Evolutionary conservation across 2,113 vertebrate genomes (phyloP).

Genomic region (Colistium nudipinnis): DNA sequence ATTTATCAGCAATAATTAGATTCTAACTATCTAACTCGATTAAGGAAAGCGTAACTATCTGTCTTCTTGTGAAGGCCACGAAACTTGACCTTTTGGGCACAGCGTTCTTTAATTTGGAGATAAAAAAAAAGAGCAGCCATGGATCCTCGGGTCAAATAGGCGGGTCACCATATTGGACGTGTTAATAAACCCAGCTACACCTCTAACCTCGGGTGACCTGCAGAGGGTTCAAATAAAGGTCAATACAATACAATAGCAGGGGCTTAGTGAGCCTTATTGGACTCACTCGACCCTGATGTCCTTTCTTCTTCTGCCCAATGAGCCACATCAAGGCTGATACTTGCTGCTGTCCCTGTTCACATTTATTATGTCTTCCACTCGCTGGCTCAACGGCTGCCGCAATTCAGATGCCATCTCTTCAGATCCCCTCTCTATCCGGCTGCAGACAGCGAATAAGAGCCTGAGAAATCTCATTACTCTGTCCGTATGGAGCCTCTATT

Average conservation of each 20-base stretch:
- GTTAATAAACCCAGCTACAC: neutral
- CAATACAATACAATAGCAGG: constrained; percentile 30
- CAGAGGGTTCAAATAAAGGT: neutral
- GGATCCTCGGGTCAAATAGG: constrained; percentile 2
- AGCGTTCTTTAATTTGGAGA: too few relatives aligned
- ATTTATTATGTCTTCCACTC: constrained; percentile 51
- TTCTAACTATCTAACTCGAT: too few relatives aligned
- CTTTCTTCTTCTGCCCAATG: constrained; percentile 12
- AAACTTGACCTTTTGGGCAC: too few relatives aligned
- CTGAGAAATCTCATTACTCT: constrained; percentile 77
- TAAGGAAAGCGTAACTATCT: too few relatives aligned
- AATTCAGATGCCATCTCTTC: constrained; percentile 72
- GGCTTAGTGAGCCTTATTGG: constrained; percentile 23
- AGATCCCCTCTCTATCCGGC: constrained; percentile 64
- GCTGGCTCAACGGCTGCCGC: constrained; percentile 36
- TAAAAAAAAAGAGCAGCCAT: neutral
- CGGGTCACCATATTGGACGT: constrained; percentile 9
- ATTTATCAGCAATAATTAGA: too few relatives aligned
- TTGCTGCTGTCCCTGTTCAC: constrained; percentile 40
- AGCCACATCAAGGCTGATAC: constrained; percentile 20
- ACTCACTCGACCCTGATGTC: constrained; percentile 53
- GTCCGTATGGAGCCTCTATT: constrained; percentile 74
- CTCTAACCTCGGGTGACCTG: constrained; percentile 31
- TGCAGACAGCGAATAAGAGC: constrained; percentile 78
- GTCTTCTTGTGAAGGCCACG: too few relatives aligned